These are phyloP conservation scores for Patella depressa DNA, from an alignment of 2,888 invertebrate genomes.

Conservation along the genomic window DNA sequence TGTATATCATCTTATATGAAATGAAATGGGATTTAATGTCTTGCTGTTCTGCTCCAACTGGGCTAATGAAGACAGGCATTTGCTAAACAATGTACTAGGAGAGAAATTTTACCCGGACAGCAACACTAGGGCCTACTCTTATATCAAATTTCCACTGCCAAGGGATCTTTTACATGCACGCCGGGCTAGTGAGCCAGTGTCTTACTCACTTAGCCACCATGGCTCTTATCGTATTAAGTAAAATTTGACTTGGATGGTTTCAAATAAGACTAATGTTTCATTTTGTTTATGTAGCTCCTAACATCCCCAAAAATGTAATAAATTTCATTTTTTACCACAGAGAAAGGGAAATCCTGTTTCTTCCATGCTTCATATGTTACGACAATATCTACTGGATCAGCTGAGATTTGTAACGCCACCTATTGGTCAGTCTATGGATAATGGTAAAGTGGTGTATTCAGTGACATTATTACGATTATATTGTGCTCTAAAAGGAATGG, in stretches of 20 bases:
- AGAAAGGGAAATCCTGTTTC: conserved; percentile 53
- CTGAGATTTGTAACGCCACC: conserved; percentile 41
- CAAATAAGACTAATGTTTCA: not conserved
- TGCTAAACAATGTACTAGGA: too few species aligned
- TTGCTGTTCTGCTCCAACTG: too few species aligned
- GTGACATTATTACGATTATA: conserved; percentile 91
- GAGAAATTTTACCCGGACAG: too few species aligned
- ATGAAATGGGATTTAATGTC: too few species aligned
- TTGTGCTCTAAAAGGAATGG: conserved; percentile 92
- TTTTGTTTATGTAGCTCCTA: not conserved
- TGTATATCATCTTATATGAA: too few species aligned
- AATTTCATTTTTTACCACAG: conserved; percentile 40
- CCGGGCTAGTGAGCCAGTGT: too few species aligned
- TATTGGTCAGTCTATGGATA: conserved; percentile 71
- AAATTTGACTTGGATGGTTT: not conserved
- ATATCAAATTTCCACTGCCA: too few species aligned
- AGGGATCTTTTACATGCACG: too few species aligned
- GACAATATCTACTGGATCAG: conserved; percentile 77
- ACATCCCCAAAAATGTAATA: not conserved
- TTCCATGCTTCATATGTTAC: conserved; percentile 78
- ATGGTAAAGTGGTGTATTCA: conserved; percentile 83
- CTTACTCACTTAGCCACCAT: too few species aligned
- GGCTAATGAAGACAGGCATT: too few species aligned
- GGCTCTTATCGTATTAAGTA: too few species aligned
- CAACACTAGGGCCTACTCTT: too few species aligned